A percentile compares a stretch with the other conserved stretches of the same genome.
Conservation (phyloP, 2,797 vertebrate species). For the Ambastaia sidthimunki region DNA sequence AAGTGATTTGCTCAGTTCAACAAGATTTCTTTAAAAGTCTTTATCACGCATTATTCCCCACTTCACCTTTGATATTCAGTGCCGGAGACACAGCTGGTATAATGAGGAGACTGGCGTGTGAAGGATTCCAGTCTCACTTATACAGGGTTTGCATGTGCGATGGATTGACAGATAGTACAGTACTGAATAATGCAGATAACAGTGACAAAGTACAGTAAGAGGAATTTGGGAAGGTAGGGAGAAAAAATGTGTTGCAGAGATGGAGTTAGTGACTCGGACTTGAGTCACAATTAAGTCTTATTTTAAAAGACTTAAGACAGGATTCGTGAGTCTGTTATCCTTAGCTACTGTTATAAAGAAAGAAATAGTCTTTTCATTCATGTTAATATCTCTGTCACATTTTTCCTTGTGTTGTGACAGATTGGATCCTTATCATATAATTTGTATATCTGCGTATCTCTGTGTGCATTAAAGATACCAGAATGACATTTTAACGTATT, state of each 20-base stretch:
- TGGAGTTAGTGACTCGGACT: too few species aligned
- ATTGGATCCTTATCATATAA: too few species aligned
- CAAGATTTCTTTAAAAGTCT: constrained; percentile 9
- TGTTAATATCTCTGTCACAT: too few species aligned
- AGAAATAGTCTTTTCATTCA: too few species aligned
- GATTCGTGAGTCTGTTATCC: too few species aligned
- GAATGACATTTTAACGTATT: too few species aligned
- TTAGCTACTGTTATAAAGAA: too few species aligned
- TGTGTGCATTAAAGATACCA: too few species aligned
- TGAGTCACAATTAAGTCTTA: too few species aligned
- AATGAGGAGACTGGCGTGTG: neutral
- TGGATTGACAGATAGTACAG: constrained; percentile 15
- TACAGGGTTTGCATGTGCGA: constrained; percentile 31
- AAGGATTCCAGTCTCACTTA: constrained; percentile 7
- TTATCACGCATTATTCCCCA: constrained; percentile 20
- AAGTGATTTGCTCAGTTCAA: constrained; percentile 32
- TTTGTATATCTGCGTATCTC: too few species aligned
- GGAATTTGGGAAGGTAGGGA: neutral
- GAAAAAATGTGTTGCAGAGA: neutral
- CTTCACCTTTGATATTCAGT: constrained; percentile 13
- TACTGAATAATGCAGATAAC: constrained; percentile 18
- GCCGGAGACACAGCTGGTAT: constrained; percentile 13
- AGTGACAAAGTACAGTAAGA: constrained; percentile 10
- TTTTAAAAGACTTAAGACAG: too few species aligned
- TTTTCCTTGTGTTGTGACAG: too few species aligned